A percentile compares a stretch with the other conserved stretches of the same genome.
Evolutionary conservation across 2,113 vertebrate species (phyloP).

Genomic region (Procavia capensis): DNA sequence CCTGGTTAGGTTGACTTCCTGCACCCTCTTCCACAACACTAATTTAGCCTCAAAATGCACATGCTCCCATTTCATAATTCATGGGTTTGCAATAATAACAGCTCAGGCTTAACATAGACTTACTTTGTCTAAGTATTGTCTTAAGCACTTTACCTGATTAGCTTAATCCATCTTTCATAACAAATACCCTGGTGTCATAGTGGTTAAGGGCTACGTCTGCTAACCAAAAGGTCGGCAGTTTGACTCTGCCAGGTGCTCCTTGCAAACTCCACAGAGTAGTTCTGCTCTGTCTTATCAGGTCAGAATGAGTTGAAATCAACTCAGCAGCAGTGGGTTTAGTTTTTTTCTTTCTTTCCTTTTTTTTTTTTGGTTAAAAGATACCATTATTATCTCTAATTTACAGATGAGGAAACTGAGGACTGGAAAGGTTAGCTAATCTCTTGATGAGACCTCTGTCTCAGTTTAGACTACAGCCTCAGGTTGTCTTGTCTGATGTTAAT

Average conservation of each 20-base stretch:
- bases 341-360: too few relatives aligned
- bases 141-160: neutral
- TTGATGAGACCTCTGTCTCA: neutral
- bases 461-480: neutral
- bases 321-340: too few relatives aligned
- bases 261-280: too few relatives aligned
- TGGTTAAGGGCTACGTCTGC: too few relatives aligned
- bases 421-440: neutral
- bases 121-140: neutral
- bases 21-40: neutral
- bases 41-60: neutral
- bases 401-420: neutral
- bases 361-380: neutral
- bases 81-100: neutral
- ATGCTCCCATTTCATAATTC: neutral
- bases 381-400: neutral
- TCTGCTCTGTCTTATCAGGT: too few relatives aligned
- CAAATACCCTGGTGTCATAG: too few relatives aligned
- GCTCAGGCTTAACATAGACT: neutral
- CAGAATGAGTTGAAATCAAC: too few relatives aligned
- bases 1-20: neutral
- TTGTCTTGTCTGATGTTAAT: neutral
- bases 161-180: neutral
- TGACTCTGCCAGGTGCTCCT: too few relatives aligned
- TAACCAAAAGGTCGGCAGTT: too few relatives aligned